These are phyloP conservation scores for Lampropteryx suffumata DNA, from an alignment of 2,888 invertebrate species.

Conservation along the genomic window DNA sequence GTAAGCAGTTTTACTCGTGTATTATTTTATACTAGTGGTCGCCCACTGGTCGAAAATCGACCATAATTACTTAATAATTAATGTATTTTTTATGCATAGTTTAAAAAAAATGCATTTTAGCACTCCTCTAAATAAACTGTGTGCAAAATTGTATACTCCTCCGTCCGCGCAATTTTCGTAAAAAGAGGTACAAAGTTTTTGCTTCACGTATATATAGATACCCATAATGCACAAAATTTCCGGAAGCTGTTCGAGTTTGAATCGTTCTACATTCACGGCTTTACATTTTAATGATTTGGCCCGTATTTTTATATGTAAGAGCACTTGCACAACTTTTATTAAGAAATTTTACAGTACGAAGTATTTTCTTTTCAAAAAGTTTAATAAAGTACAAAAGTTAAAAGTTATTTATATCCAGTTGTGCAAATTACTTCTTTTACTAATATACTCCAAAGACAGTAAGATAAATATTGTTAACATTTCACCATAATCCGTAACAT, in stretches of 20 bases:
- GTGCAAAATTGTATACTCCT: too few species aligned
- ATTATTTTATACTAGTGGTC: too few species aligned
- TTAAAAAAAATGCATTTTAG: too few species aligned
- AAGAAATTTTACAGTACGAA: not conserved
- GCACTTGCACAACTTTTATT: slow-evolving; percentile 1
- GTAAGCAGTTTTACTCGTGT: too few species aligned
- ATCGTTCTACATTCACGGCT: not conserved
- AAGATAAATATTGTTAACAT: slow-evolving; percentile 4
- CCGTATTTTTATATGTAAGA: slow-evolving; percentile 1
- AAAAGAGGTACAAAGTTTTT: too few species aligned
- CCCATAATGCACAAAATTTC: not conserved
- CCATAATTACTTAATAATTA: too few species aligned
- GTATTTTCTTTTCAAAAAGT: not conserved
- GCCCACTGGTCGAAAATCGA: too few species aligned
- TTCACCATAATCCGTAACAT: slow-evolving; percentile 4
- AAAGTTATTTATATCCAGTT: slow-evolving; percentile 3
- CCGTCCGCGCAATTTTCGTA: too few species aligned
- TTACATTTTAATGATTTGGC: slow-evolving; percentile 1
- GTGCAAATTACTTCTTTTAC: slow-evolving; percentile 8
- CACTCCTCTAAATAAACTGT: too few species aligned
- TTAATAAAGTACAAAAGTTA: not conserved
- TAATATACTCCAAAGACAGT: slow-evolving; percentile 7
- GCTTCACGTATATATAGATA: too few species aligned
- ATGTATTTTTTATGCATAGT: too few species aligned
- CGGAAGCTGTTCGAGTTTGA: not conserved